Base-by-base conservation (phyloP, 2,888 invertebrate species). In the Ophion ellenae region DNA sequence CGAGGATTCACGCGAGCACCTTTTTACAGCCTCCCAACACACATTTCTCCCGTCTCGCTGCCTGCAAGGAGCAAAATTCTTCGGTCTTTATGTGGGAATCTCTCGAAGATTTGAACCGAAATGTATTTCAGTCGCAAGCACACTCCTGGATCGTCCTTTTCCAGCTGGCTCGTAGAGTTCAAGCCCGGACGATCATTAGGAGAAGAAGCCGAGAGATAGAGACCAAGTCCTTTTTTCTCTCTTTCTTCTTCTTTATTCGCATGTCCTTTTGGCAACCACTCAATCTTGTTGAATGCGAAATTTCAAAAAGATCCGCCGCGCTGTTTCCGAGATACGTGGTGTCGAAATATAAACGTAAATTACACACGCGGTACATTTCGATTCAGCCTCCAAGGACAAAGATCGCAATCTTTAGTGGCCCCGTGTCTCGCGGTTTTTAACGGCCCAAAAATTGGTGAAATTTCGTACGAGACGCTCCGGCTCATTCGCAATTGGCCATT, bases 301-400 rank as follows among this genome's bases (percentile, higher is more conserved):
- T 67, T 67, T 77, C 57, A 77, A 36, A 66, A 77, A 77, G 76
- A 77, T 40, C 76, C 20, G 36, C 63, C 75, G 64, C 47, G 40
- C n/a, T 24, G 59, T 78, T 59, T 69, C 40, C 69, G 32, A 70
- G 70, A 78, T 69, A 61, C n/a, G 28, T 40, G 32, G 59, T 79
- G 79, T 63, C 63, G 70, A 70, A 70, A 79, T 70, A 47, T 47
- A 53, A 79, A 63, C 61, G 47, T 70, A 70, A 79, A 79, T 79
- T 70, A 70, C 63, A 63, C 40, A 45, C 61, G 28, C 24, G 20
- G 74, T 74, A 63, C 74, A 7, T 59, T 63, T n/a, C 20, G 40
- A 45, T 57, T 32, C 61, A 45, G 11, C 1, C 28, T 63, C 63
- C 74, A 63, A 75, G 53, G 32, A 64, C 20, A 53, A 53, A 6